Evolutionary conservation across 2,797 vertebrate genomes (phyloP), one percentile per base, ranked within the genome.

Genomic region (Danio choprae): DNA sequence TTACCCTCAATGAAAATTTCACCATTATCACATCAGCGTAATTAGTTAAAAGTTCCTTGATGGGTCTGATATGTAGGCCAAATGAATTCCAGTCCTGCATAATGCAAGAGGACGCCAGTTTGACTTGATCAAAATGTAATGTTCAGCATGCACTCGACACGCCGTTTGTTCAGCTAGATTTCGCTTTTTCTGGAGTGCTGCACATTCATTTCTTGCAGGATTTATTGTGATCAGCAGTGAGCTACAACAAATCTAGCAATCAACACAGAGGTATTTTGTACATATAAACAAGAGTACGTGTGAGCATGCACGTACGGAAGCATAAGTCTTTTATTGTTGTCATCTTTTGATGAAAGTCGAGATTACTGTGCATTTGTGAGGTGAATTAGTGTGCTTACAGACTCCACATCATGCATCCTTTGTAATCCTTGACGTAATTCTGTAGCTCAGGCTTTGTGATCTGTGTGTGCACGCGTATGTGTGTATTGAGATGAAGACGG

Each of bases 191-290:
- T 13, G 44, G 22, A 41, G 4, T 55, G 4, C 13, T 50, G 43
- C 40, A 43, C 74, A 53, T 13, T 78, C 20, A 81, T 81, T 83
- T 63, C 65, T 5, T 73, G 18, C 55, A 43, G 58, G 40, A 72
- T 67, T 65, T 62, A 58, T 79, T 73, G 58, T 22, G 40, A 43
- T 38, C 53, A 50, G 43, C 65, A 50, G 22, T 50, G 76, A 79
- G 69, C 58, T 62, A 68, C 48, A 85, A 74, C 76, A 83, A 63
- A 65, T 80, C 80, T 74, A 53, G 46, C 53, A 70, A 84, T 84
- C 74, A 80, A 10, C 71, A 50, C 58, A 9, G 13, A 20, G 38
- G 64, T 62, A 50, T 78, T 63, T 38, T 63, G 22, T 11, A 13
- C 15, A 11, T 53, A 41, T 68, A 74, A 58, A 55, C 56, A 58